These are phyloP conservation scores for Lottia scabra DNA, from an alignment of 2,888 invertebrate genomes.

Conservation along the genomic window DNA sequence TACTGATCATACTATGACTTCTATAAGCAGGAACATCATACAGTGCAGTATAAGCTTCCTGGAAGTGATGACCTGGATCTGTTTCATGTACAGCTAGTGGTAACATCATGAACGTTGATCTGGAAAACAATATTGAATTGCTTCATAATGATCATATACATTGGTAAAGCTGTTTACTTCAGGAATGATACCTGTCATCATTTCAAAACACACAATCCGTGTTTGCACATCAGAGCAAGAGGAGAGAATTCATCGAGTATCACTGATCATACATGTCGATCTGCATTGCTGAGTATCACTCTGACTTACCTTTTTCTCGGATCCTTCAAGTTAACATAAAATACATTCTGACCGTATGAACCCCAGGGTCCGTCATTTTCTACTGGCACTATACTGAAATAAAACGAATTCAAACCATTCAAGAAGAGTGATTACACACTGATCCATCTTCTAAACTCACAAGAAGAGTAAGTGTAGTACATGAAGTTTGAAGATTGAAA, in stretches of 20 bases:
- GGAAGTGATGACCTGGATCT: conserved; percentile 69
- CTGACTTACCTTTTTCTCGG: conserved; percentile 36
- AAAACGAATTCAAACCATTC: conserved; percentile 7
- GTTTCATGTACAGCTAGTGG: conserved; percentile 69
- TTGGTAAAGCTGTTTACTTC: too few species aligned
- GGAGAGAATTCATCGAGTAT: too few species aligned
- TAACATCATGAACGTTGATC: conserved; percentile 67
- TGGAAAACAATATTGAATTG: conserved; percentile 28
- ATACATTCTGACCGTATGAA: conserved; percentile 38
- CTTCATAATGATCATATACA: too few species aligned
- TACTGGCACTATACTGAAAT: conserved; percentile 35
- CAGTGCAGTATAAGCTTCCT: conserved; percentile 40
- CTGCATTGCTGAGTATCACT: too few species aligned
- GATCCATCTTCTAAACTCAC: too few species aligned
- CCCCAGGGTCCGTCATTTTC: conserved; percentile 41
- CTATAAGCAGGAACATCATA: conserved; percentile 8
- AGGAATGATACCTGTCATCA: too few species aligned
- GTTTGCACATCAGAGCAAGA: too few species aligned
- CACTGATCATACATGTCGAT: too few species aligned
- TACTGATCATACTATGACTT: background rate
- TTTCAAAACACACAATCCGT: too few species aligned
- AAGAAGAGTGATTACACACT: too few species aligned
- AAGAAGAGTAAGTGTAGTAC: too few species aligned
- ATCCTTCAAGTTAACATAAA: conserved; percentile 41
- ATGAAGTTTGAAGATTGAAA: too few species aligned